A percentile compares a stretch with the other conserved stretches of the same genome.
Conservation (phyloP, 1,140 invertebrate genomes). For the Drosophila parabipectinata region DNA sequence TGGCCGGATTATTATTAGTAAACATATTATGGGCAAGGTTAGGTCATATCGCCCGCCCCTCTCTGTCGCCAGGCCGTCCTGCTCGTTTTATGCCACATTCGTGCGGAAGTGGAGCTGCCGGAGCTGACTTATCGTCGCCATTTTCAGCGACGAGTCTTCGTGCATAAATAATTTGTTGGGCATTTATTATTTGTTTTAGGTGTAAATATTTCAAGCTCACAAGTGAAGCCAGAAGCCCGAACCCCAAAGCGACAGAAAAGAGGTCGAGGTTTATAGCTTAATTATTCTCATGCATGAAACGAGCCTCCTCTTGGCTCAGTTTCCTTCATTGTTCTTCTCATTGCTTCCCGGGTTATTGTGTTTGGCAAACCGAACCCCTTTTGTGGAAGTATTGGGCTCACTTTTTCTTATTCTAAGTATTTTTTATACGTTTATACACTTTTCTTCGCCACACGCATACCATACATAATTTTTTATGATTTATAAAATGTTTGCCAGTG, state of each 20-base stretch:
- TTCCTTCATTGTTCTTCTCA: constrained; percentile 30
- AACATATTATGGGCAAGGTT: constrained; percentile 54
- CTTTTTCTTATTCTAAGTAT: constrained; percentile 15
- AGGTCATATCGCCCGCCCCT: constrained; percentile 16
- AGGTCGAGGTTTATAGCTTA: constrained; percentile 82
- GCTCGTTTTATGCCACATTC: constrained; percentile 54
- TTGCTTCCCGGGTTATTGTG: constrained; percentile 27
- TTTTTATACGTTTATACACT: constrained; percentile 15
- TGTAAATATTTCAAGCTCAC: constrained; percentile 82
- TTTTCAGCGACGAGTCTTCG: constrained; percentile 66
- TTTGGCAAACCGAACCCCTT: constrained; percentile 27
- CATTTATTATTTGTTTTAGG: constrained; percentile 79
- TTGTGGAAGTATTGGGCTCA: constrained; percentile 9
- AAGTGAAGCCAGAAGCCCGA: constrained; percentile 37
- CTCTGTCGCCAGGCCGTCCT: neutral
- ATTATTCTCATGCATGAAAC: constrained; percentile 80
- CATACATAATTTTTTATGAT: constrained; percentile 80
- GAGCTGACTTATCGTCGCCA: constrained; percentile 78
- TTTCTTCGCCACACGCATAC: constrained; percentile 55
- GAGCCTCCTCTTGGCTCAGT: constrained; percentile 36
- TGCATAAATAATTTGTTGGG: constrained; percentile 77
- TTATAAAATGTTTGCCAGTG: constrained; percentile 63
- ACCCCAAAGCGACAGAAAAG: constrained; percentile 36
- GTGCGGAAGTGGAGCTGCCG: constrained; percentile 68
- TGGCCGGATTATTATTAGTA: constrained; percentile 46